Evolutionary conservation across 2,888 invertebrate species (phyloP).

Genomic region (Flexamia atlantica): DNA sequence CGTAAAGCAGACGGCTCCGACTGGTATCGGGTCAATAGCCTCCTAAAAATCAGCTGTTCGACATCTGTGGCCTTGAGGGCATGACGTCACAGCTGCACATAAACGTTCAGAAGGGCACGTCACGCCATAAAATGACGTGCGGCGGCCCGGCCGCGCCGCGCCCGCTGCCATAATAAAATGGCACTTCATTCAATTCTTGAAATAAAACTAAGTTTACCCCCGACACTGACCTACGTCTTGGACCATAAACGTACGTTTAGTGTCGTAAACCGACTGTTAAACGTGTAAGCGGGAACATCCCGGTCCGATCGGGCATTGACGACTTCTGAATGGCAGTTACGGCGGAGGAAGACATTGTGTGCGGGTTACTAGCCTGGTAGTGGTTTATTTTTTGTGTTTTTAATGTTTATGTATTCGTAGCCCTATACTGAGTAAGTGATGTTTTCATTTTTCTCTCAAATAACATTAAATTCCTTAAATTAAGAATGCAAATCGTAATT

Average conservation of each 20-base stretch:
- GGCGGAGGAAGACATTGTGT: too few species aligned
- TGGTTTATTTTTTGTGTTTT: too few species aligned
- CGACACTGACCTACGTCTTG: constrained; percentile 52
- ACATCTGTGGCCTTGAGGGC: constrained; percentile 52
- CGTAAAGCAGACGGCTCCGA: constrained; percentile 34
- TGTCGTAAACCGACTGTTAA: constrained; percentile 11
- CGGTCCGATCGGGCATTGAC: constrained; percentile 15
- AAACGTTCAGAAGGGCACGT: constrained; percentile 57
- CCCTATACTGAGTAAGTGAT: too few species aligned
- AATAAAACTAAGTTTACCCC: constrained; percentile 53
- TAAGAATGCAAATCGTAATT: too few species aligned
- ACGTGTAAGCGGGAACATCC: constrained; percentile 25
- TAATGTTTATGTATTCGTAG: too few species aligned
- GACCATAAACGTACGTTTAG: constrained; percentile 49
- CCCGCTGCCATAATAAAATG: constrained; percentile 51
- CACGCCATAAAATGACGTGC: constrained; percentile 54
- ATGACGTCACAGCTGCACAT: constrained; percentile 57
- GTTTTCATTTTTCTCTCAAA: too few species aligned
- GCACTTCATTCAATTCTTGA: constrained; percentile 58
- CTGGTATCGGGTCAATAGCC: constrained; percentile 38
- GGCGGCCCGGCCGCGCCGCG: constrained; percentile 23
- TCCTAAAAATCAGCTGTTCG: constrained; percentile 58
- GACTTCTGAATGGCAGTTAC: not conserved
- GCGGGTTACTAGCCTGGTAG: too few species aligned
- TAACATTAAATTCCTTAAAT: too few species aligned